phyloP scores from a whole-genome alignment of 2,113 vertebrate genomes.

The Hyperoodon ampullatus region DNA sequence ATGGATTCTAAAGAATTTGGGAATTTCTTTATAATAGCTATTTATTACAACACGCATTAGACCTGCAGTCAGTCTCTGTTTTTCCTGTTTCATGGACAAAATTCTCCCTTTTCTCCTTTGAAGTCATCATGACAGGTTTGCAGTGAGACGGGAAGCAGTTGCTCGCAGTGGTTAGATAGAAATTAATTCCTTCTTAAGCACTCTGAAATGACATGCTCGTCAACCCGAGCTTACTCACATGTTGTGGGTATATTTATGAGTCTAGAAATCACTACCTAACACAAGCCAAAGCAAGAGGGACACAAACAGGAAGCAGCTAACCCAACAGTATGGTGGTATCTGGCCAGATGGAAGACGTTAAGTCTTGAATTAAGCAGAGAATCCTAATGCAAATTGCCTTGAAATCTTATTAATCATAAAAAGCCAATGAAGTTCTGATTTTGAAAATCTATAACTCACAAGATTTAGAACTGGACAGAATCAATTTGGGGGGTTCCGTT shows the following conservation, averaged over 20 bases:
- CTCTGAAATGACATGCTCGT: not conserved
- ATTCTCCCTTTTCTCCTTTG: not conserved
- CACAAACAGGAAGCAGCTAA: not conserved
- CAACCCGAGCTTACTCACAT: not conserved
- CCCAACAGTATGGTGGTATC: fast-evolving
- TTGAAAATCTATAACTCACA: not conserved
- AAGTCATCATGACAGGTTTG: not conserved
- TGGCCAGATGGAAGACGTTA: not conserved
- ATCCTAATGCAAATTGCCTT: slow-evolving; percentile 28
- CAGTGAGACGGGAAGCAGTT: not conserved
- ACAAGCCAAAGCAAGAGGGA: not conserved
- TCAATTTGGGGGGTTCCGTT: not conserved
- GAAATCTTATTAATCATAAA: not conserved
- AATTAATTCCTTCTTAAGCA: not conserved
- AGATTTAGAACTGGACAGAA: not conserved
- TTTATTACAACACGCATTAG: not conserved
- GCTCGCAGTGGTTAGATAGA: not conserved
- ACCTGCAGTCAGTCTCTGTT: not conserved
- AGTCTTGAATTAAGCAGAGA: not conserved
- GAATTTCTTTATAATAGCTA: not conserved
- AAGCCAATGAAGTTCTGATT: not conserved
- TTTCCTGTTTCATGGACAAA: not conserved
- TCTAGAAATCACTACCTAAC: not conserved
- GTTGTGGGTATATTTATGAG: not conserved
- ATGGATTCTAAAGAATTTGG: not conserved